These are phyloP conservation scores for Spilarctia lutea DNA, from an alignment of 2,888 invertebrate species.

Conservation along the genomic window DNA sequence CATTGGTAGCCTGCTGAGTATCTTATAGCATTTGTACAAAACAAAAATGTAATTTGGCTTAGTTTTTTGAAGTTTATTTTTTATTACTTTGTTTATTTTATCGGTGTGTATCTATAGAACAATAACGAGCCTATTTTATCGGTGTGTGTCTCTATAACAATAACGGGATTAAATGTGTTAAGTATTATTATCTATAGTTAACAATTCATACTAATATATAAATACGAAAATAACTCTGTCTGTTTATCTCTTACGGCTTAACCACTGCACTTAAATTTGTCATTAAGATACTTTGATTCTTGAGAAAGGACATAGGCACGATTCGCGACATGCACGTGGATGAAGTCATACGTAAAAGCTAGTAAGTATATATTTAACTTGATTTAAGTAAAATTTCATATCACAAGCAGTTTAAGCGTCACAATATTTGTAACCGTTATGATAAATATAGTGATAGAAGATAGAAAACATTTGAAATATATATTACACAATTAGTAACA, in stretches of 20 bases:
- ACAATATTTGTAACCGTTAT: too few species aligned
- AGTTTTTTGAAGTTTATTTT: neutral
- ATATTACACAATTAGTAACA: neutral
- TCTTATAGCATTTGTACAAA: constrained; percentile 31
- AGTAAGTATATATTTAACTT: neutral
- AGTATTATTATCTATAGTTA: neutral
- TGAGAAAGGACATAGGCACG: too few species aligned
- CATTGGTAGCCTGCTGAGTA: constrained; percentile 37
- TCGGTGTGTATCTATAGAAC: neutral
- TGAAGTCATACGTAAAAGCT: too few species aligned
- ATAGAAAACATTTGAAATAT: too few species aligned
- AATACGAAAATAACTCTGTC: too few species aligned
- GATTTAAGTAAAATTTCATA: too few species aligned
- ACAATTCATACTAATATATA: neutral
- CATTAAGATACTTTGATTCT: too few species aligned
- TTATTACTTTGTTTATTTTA: neutral
- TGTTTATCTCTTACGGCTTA: too few species aligned
- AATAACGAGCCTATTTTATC: neutral
- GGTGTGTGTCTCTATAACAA: neutral
- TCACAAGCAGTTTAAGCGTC: too few species aligned
- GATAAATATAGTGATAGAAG: neutral
- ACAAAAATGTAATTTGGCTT: constrained; percentile 17
- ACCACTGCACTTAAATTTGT: too few species aligned
- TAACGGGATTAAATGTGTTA: neutral
- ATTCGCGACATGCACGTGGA: too few species aligned